Conservation (phyloP, 2,888 invertebrate genomes). For the Tetragonula carbonaria region DNA sequence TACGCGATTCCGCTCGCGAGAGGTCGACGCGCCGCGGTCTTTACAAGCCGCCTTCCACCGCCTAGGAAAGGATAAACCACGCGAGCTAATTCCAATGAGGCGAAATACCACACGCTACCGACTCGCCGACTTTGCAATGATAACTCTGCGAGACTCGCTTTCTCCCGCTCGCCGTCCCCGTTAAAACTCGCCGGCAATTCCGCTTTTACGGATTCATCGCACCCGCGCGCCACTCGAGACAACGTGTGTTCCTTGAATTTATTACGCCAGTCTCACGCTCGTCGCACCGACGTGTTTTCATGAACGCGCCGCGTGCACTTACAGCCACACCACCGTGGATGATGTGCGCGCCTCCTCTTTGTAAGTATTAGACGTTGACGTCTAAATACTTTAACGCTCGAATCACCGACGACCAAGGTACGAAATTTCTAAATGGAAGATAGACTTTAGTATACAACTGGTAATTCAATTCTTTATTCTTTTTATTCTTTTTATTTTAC, state of each 20-base stretch:
- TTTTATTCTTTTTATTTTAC: too few species aligned
- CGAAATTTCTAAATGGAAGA: too few species aligned
- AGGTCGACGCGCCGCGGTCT: conserved; percentile 27
- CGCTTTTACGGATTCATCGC: conserved; percentile 54
- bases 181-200: conserved; percentile 41
- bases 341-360: conserved; percentile 2
- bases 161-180: conserved; percentile 45
- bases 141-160: conserved; percentile 56
- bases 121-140: neutral
- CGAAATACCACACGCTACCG: conserved; percentile 50
- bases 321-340: neutral
- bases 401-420: neutral
- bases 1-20: conserved; percentile 40
- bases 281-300: neutral
- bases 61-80: conserved; percentile 60
- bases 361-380: conserved; percentile 8
- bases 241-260: conserved; percentile 58
- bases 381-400: conserved; percentile 30
- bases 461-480: too few species aligned
- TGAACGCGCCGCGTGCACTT: conserved; percentile 1
- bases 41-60: conserved; percentile 41
- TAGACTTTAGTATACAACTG: too few species aligned
- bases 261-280: conserved; percentile 39
- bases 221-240: conserved; percentile 53
- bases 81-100: conserved; percentile 53